phyloP scores from a whole-genome alignment of 2,888 invertebrate genomes.

The Nymphalis polychloros region DNA sequence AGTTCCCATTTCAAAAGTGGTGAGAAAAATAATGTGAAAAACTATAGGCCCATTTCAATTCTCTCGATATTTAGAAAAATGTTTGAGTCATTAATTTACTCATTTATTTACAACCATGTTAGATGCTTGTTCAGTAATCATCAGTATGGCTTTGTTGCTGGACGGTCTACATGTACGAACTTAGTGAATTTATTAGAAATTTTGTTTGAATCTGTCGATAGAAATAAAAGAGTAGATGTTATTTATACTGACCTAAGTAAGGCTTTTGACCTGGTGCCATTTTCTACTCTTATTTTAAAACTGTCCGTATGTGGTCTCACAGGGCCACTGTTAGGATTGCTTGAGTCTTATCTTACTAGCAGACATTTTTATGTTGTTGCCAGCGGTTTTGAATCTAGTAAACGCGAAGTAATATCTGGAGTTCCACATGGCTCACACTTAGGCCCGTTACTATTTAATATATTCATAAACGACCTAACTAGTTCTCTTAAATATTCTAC shows the following conservation, averaged over 20 bases:
- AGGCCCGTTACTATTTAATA: too few relatives aligned
- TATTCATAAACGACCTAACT: too few relatives aligned
- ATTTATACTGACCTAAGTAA: not conserved
- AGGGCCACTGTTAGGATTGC: not conserved
- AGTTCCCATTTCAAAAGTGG: too few relatives aligned
- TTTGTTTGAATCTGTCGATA: conserved; percentile 7
- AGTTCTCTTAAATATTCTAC: too few relatives aligned
- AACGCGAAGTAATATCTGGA: not conserved
- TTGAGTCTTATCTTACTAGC: not conserved
- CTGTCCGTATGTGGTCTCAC: not conserved
- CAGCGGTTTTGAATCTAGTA: not conserved
- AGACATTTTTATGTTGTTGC: conserved; percentile 4
- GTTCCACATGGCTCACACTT: too few relatives aligned
- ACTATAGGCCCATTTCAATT: too few relatives aligned
- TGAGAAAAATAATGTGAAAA: too few relatives aligned
- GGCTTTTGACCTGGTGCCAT: not conserved
- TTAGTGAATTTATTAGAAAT: not conserved
- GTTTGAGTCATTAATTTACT: too few relatives aligned
- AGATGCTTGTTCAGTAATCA: not conserved
- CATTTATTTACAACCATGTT: too few relatives aligned
- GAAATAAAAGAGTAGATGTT: conserved; percentile 1
- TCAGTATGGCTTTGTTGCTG: not conserved
- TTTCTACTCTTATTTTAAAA: not conserved
- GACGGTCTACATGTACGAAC: not conserved
- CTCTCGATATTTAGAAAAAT: too few relatives aligned